Evolutionary conservation across 1,140 invertebrate species (phyloP), one percentile per base, ranked within the genome.

Genomic region (Zaprionus capensis): DNA sequence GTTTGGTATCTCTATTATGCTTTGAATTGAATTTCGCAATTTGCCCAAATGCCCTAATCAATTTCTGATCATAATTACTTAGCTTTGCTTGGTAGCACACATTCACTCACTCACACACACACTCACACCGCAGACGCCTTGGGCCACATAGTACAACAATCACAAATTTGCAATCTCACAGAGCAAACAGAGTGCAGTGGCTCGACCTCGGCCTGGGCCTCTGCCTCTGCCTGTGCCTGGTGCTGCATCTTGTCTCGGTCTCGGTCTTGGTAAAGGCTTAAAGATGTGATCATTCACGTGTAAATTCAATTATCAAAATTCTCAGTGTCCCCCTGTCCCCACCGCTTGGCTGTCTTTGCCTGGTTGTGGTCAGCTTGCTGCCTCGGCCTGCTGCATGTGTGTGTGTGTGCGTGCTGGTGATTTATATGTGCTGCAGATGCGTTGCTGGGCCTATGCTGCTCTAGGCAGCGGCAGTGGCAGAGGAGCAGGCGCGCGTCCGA

Each of bases 271-370:
- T 56, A 87, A 90, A 88, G 84, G 81, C 84, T 88, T 81, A 73
- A 79, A 81, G 84, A 81, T 90, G 84, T 84, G 85, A 88, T 88
- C 84, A 88, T 88, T 88, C 84, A 88, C 84, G 84, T 88, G 84
- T 90, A 87, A 88, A 88, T 88, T 90, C 84, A 88, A 88, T 88
- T 88, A 88, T 88, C 84, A 87, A 87, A 81, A 86, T 82, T 86
- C 86, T 69, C 77, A 81, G 81, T 87, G 83, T 58, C 71, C 17
- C 31, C 46, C 59, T 6, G 5, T 3, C 1, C 0, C 22, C 24
- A 5, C 4, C 15, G 15, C n/a, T 46, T 46, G n/a, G 6, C 15
- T 17, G 2, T 9, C 53, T 7, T 9, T 36, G 7, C 38, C 22
- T 58, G 6, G 59, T 38, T 76, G 53, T 51, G 73, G 73, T 76